Conservation (phyloP, 2,797 vertebrate species). For the Urocyon cinereoargenteus region DNA sequence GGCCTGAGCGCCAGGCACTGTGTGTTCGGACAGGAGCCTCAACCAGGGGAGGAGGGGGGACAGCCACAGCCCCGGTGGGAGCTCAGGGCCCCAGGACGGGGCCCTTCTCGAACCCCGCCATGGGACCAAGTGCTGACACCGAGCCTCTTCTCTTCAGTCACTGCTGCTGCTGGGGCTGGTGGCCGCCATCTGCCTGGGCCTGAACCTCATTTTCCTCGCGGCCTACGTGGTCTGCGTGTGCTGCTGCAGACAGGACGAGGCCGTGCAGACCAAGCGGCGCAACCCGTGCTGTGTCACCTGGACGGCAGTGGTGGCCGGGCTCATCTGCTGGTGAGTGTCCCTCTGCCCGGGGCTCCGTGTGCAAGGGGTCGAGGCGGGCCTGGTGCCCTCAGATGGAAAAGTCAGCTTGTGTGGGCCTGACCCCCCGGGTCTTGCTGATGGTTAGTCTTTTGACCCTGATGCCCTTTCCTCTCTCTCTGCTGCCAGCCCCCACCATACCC, state of each 20-base stretch:
- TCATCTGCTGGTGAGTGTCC: slow-evolving; percentile 95
- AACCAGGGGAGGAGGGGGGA: not conserved
- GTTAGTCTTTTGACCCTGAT: fast-evolving
- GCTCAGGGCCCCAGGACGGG: fast-evolving
- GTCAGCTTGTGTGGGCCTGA: not conserved
- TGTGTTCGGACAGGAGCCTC: not conserved
- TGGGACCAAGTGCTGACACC: not conserved
- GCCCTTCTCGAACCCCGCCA: fast-evolving
- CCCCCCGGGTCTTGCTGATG: fast-evolving
- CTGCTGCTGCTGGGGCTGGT: slow-evolving; percentile 92
- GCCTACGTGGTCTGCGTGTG: slow-evolving; percentile 92
- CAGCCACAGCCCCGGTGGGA: fast-evolving
- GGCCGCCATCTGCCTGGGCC: slow-evolving; percentile 90
- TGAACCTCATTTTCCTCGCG: slow-evolving; percentile 92
- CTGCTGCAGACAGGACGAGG: slow-evolving; percentile 91
- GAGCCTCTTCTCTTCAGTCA: slow-evolving; percentile 87
- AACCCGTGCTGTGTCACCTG: slow-evolving; percentile 93
- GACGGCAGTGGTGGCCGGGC: slow-evolving; percentile 91
- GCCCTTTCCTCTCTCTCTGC: not conserved
- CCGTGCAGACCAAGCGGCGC: slow-evolving; percentile 90
- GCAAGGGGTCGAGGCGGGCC: fast-evolving
- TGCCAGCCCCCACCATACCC: not conserved
- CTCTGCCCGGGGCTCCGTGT: fast-evolving
- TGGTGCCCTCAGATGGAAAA: fast-evolving
- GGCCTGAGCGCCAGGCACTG: fast-evolving